These are phyloP conservation scores for Eilema sororculum DNA, from an alignment of 2,888 invertebrate species.

Conservation along the genomic window DNA sequence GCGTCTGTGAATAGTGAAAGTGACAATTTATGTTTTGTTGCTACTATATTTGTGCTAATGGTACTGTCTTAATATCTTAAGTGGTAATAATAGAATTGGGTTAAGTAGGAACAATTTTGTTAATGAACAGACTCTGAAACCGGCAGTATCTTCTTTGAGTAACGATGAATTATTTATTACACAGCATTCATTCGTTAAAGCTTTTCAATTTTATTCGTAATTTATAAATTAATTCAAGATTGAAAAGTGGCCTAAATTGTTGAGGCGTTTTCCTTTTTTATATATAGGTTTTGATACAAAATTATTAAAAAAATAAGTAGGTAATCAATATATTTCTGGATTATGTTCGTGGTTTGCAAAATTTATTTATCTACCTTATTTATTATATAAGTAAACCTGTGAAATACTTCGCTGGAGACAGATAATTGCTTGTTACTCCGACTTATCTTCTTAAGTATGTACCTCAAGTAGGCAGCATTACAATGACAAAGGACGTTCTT, in stretches of 20 bases:
- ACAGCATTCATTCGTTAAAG: not conserved
- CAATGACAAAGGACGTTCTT: too few species aligned
- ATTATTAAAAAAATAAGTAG: not conserved
- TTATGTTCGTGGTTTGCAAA: not conserved
- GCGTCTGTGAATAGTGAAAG: not conserved
- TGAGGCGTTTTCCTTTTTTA: not conserved
- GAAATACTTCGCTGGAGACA: not conserved
- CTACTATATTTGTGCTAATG: not conserved
- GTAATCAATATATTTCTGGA: not conserved
- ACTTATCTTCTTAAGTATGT: not conserved
- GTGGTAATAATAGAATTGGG: not conserved
- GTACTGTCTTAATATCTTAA: not conserved
- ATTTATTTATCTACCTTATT: not conserved
- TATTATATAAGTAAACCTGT: not conserved
- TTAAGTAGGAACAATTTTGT: not conserved
- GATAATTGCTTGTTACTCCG: not conserved
- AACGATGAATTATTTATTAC: not conserved
- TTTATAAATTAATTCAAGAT: too few species aligned
- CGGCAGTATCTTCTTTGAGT: not conserved
- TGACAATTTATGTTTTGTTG: slow-evolving; percentile 2
- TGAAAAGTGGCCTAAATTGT: not conserved
- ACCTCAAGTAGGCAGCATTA: not conserved
- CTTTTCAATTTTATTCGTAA: too few species aligned
- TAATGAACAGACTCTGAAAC: not conserved
- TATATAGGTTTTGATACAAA: too few species aligned